These are phyloP conservation scores for Tipula vernalis DNA, from an alignment of 2,888 invertebrate genomes.

Conservation along the genomic window DNA sequence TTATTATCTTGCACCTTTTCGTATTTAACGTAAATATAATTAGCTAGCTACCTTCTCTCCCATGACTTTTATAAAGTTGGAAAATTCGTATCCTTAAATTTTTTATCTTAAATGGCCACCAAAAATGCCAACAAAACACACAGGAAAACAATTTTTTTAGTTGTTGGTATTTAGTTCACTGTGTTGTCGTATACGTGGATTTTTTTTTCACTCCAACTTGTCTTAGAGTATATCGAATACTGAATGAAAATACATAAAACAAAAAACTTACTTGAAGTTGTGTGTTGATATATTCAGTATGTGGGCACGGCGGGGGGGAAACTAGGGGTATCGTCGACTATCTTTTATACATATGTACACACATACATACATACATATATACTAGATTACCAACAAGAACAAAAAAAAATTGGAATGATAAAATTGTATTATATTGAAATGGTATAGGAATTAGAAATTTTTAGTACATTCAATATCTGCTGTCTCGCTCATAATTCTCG, in stretches of 20 bases:
- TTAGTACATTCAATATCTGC: neutral
- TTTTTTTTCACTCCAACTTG: neutral
- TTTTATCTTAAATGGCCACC: neutral
- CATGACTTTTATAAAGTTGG: neutral
- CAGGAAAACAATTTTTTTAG: neutral
- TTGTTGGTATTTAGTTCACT: neutral
- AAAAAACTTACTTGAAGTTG: neutral
- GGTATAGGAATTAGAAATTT: neutral
- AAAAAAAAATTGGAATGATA: neutral
- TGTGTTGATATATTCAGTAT: neutral
- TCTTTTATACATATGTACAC: neutral
- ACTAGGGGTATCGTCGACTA: neutral
- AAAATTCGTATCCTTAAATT: neutral
- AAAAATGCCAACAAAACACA: neutral
- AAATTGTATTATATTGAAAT: neutral
- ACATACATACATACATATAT: neutral
- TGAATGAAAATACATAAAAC: neutral
- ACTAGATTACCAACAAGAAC: neutral
- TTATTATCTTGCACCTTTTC: neutral
- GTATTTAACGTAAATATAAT: neutral
- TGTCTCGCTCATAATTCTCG: neutral
- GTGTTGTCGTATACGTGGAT: neutral
- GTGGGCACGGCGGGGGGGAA: neutral
- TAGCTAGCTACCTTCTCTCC: neutral
- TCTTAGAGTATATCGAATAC: neutral